A percentile compares a stretch with the other conserved stretches of the same genome.
These are phyloP conservation scores for Clistopyga incitator DNA, from an alignment of 2,888 invertebrate species.

Conservation along the genomic window DNA sequence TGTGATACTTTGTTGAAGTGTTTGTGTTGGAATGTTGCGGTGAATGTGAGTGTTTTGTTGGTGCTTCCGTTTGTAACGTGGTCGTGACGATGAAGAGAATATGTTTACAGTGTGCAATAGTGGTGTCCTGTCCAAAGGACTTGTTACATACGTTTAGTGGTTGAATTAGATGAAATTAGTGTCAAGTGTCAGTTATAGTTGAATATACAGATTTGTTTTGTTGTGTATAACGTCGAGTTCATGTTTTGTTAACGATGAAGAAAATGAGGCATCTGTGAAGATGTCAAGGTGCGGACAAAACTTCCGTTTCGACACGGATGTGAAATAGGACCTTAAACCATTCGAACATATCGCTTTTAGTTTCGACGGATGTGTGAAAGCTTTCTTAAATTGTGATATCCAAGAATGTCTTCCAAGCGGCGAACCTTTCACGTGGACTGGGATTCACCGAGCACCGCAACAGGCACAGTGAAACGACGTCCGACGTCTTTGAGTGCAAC, in stretches of 20 bases:
- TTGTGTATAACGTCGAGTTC: background rate
- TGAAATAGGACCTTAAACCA: slow-evolving; percentile 68
- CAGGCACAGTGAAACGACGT: slow-evolving; percentile 90
- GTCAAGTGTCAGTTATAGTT: background rate
- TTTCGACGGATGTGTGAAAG: background rate
- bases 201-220: slow-evolving; percentile 5
- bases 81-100: slow-evolving; percentile 9
- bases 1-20: background rate
- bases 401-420: slow-evolving; percentile 73
- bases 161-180: background rate
- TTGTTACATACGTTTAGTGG: background rate
- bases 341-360: background rate
- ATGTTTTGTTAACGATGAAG: background rate
- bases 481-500: slow-evolving; percentile 85
- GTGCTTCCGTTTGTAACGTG: background rate
- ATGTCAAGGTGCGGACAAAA: slow-evolving; percentile 67
- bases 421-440: slow-evolving; percentile 86
- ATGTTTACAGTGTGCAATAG: slow-evolving; percentile 35
- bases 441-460: slow-evolving; percentile 90
- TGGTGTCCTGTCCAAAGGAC: background rate
- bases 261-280: background rate
- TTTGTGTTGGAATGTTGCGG: background rate
- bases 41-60: slow-evolving; percentile 3
- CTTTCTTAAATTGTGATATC: slow-evolving; percentile 22
- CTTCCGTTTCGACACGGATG: slow-evolving; percentile 72